phyloP scores from a whole-genome alignment of 2,113 vertebrate genomes.

The Melanotaenia duboulayi region DNA sequence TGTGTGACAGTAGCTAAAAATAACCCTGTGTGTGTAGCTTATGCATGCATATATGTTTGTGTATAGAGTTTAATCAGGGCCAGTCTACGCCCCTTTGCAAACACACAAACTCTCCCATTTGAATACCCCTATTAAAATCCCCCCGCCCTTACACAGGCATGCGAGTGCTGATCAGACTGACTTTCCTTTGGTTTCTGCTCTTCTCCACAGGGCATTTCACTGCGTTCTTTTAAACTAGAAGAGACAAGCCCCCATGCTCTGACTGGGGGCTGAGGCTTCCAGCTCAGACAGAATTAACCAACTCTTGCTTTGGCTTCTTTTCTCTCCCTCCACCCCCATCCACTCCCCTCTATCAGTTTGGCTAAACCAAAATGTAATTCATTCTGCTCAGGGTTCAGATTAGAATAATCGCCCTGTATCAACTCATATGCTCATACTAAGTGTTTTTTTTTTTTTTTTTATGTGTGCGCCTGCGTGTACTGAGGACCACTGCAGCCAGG shows the following conservation, averaged over 20 bases:
- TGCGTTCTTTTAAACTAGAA: constrained; percentile 63
- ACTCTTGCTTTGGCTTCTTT: constrained; percentile 46
- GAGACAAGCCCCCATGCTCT: constrained; percentile 73
- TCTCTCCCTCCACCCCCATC: constrained; percentile 14
- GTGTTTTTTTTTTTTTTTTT: neutral
- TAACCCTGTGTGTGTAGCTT: constrained; percentile 56
- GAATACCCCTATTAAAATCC: constrained; percentile 58
- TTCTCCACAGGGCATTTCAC: constrained; percentile 76
- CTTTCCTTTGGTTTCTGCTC: constrained; percentile 56
- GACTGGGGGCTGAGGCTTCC: constrained; percentile 67
- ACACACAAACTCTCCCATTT: constrained; percentile 44
- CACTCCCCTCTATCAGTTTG: constrained; percentile 30
- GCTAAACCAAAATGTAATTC: constrained; percentile 37
- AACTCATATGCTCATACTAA: constrained; percentile 8
- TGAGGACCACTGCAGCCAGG: constrained; percentile 9
- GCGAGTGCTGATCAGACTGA: constrained; percentile 56
- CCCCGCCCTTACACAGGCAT: constrained; percentile 27
- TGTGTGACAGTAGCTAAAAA: constrained; percentile 72
- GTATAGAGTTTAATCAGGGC: constrained; percentile 55
- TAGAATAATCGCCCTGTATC: constrained; percentile 17
- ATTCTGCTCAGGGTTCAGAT: constrained; percentile 24
- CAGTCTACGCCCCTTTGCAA: constrained; percentile 26
- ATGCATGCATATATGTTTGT: constrained; percentile 32
- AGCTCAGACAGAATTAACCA: constrained; percentile 72
- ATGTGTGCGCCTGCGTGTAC: neutral